phyloP scores from a whole-genome alignment of 2,888 invertebrate species.

The Scaptomyza flava region DNA sequence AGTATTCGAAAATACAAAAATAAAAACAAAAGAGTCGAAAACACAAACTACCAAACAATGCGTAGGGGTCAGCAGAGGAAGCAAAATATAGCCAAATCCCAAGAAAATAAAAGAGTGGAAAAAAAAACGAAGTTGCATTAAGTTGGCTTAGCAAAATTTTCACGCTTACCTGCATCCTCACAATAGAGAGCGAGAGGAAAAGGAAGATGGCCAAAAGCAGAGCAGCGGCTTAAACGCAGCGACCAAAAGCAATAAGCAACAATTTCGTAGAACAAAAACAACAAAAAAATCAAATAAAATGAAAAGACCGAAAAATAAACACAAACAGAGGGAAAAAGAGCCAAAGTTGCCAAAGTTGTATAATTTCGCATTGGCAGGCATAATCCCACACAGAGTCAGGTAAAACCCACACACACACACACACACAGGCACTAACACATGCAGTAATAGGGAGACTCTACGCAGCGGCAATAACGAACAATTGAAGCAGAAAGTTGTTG shows the following conservation, averaged over 20 bases:
- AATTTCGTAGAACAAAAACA: slow-evolving; percentile 59
- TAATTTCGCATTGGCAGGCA: slow-evolving; percentile 76
- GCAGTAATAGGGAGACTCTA: slow-evolving; percentile 3
- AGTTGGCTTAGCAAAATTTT: slow-evolving; percentile 78
- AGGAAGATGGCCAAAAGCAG: slow-evolving; percentile 8
- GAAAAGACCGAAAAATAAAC: slow-evolving; percentile 20
- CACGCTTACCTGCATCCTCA: slow-evolving; percentile 74
- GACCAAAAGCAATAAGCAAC: slow-evolving; percentile 77
- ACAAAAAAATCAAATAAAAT: slow-evolving; percentile 23
- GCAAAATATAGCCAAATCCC: slow-evolving; percentile 11
- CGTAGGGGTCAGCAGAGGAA: slow-evolving; percentile 61
- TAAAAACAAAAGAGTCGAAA: slow-evolving; percentile 16
- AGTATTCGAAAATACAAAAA: slow-evolving; percentile 19
- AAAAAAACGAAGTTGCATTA: slow-evolving; percentile 74
- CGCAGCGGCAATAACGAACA: slow-evolving; percentile 44
- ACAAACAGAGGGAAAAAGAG: slow-evolving; percentile 34
- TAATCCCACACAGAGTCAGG: slow-evolving; percentile 74
- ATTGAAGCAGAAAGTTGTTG: slow-evolving; percentile 21
- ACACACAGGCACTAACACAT: slow-evolving; percentile 10
- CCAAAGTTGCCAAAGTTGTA: slow-evolving; percentile 70
- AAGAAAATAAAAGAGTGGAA: slow-evolving; percentile 31
- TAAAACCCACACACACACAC: slow-evolving; percentile 58
- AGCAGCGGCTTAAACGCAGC: slow-evolving; percentile 44
- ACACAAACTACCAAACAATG: slow-evolving; percentile 43
- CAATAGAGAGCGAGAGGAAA: slow-evolving; percentile 17